Evolutionary conservation across 2,888 invertebrate genomes (phyloP).

Genomic region (Synergus laeviventris): DNA sequence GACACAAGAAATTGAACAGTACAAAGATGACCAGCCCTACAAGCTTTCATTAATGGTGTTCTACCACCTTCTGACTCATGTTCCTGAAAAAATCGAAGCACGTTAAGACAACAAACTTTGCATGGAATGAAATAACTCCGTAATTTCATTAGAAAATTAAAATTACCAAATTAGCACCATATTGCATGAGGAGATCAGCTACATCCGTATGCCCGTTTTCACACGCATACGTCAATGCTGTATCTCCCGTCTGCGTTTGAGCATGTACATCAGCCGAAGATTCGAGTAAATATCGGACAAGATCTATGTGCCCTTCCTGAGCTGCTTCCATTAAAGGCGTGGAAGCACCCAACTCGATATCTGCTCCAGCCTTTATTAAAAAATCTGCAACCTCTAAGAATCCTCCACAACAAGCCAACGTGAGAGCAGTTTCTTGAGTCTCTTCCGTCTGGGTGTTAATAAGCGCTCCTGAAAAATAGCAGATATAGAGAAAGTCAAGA

Average conservation of each 20-base stretch:
- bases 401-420: slow-evolving; percentile 95
- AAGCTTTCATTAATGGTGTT: slow-evolving; percentile 99
- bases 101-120: not conserved
- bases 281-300: slow-evolving; percentile 91
- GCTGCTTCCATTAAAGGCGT: slow-evolving; percentile 99
- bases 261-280: slow-evolving; percentile 94
- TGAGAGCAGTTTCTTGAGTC: slow-evolving; percentile 97
- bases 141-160: not conserved
- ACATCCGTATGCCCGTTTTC: slow-evolving; percentile 99
- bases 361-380: slow-evolving; percentile 95
- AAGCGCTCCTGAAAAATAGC: slow-evolving; percentile 82
- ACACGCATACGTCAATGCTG: slow-evolving; percentile 97
- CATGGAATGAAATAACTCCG: too few relatives aligned
- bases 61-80: slow-evolving; percentile 98
- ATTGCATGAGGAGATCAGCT: slow-evolving; percentile 92
- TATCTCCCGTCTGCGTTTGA: slow-evolving; percentile 95
- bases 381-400: slow-evolving; percentile 97
- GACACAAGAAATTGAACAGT: slow-evolving; percentile 97
- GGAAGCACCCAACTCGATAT: slow-evolving; percentile 95
- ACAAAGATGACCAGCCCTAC: slow-evolving; percentile 95
- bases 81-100: slow-evolving; percentile 78
- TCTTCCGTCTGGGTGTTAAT: slow-evolving; percentile 99
- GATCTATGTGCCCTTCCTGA: slow-evolving; percentile 97
- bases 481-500: not conserved
- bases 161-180: slow-evolving; percentile 89